Evolutionary conservation across 2,888 invertebrate species (phyloP).

Genomic region (Hirudinaria manillensis): DNA sequence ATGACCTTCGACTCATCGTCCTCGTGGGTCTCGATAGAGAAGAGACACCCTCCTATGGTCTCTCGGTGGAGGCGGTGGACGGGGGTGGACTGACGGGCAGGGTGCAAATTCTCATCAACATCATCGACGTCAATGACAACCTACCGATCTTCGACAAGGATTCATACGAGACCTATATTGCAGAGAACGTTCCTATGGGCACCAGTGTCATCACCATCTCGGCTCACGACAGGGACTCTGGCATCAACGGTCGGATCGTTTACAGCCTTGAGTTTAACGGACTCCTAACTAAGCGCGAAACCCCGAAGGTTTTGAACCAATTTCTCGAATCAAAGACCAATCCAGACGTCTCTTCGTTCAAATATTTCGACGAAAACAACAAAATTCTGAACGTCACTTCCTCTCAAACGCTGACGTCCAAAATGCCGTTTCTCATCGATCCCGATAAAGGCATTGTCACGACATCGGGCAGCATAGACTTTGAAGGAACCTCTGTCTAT

Average conservation of each 20-base stretch:
- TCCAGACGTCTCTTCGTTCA: neutral
- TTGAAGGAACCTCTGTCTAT: constrained; percentile 27
- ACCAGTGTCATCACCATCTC: constrained; percentile 32
- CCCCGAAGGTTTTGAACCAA: neutral
- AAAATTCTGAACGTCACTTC: neutral
- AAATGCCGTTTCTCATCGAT: constrained; percentile 24
- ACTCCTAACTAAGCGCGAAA: neutral
- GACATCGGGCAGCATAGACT: constrained; percentile 26
- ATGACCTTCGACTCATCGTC: constrained; percentile 24
- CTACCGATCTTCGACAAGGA: constrained; percentile 34
- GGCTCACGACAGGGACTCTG: constrained; percentile 37
- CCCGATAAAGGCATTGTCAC: constrained; percentile 26
- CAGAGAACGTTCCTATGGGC: constrained; percentile 32
- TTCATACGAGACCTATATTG: constrained; percentile 33
- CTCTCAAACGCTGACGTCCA: neutral
- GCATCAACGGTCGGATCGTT: constrained; percentile 34
- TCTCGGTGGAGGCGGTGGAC: constrained; percentile 80
- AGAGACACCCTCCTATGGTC: constrained; percentile 56
- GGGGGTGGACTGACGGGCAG: constrained; percentile 63
- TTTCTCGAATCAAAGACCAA: neutral
- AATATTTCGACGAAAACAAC: constrained; percentile 5
- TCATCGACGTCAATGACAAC: constrained; percentile 39
- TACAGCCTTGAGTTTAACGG: constrained; percentile 27
- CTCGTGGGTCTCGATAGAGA: constrained; percentile 35
- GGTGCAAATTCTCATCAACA: constrained; percentile 33